These are phyloP conservation scores for Patella depressa DNA, from an alignment of 2,888 invertebrate species.

Conservation along the genomic window DNA sequence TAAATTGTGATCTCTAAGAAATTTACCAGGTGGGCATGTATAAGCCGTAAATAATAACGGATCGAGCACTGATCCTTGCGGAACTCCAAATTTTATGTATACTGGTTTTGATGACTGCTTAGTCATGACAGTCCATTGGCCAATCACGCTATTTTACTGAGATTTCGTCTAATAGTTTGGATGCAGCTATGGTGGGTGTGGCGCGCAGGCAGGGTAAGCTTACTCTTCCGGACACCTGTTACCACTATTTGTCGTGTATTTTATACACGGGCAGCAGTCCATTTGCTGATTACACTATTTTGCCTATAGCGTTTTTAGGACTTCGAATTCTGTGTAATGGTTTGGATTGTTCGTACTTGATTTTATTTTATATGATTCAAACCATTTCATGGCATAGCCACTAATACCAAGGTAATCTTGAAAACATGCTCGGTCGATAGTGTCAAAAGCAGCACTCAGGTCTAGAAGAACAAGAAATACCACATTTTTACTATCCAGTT, in stretches of 20 bases:
- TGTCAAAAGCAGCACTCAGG: slow-evolving; percentile 29
- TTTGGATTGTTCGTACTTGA: too few species aligned
- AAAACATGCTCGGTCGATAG: slow-evolving; percentile 22
- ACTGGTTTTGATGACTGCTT: background rate
- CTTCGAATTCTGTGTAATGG: too few species aligned
- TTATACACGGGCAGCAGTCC: too few species aligned
- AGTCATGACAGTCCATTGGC: background rate
- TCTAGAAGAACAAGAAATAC: slow-evolving; percentile 25
- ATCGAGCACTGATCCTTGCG: background rate
- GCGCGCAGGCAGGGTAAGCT: too few species aligned
- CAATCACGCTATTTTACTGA: too few species aligned
- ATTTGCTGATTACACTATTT: too few species aligned
- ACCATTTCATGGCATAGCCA: background rate
- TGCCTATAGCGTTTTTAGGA: too few species aligned
- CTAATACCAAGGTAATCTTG: background rate
- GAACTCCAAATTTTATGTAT: background rate
- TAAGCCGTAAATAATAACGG: background rate
- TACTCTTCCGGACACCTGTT: too few species aligned
- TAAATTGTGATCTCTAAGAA: background rate
- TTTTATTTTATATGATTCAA: background rate
- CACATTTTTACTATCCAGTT: slow-evolving; percentile 20
- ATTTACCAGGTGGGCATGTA: background rate
- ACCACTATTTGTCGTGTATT: background rate
- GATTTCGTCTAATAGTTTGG: too few species aligned
- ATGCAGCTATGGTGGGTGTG: too few species aligned